Conservation (phyloP, 2,113 vertebrate species). For the Salvelinus namaycush region DNA sequence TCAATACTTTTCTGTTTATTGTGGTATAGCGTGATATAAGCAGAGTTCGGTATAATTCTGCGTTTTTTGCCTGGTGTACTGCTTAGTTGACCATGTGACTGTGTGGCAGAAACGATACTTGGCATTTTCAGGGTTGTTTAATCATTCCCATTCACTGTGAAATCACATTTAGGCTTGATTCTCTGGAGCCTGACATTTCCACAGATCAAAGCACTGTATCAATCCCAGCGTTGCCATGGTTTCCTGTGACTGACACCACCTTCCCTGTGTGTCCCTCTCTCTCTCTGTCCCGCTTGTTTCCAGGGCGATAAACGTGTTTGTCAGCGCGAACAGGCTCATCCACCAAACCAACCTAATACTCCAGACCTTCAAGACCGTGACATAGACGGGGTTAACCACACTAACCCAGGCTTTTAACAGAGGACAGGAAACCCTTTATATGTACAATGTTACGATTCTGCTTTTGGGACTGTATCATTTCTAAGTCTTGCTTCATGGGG, state of each 20-base stretch:
- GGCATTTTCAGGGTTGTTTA: too few relatives aligned
- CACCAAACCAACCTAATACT: constrained; percentile 99
- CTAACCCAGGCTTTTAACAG: constrained; percentile 61
- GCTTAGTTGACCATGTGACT: too few relatives aligned
- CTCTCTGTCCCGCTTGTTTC: constrained; percentile 30
- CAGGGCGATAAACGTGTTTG: constrained; percentile 98
- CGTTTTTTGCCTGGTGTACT: too few relatives aligned
- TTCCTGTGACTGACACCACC: background rate
- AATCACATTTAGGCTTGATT: background rate
- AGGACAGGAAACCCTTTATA: constrained; percentile 82
- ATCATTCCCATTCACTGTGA: background rate
- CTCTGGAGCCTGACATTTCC: too few relatives aligned
- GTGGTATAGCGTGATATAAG: too few relatives aligned
- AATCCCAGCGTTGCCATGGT: background rate
- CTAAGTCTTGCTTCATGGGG: constrained; percentile 75
- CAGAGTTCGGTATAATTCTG: too few relatives aligned
- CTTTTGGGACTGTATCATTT: constrained; percentile 86
- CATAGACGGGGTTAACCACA: constrained; percentile 66
- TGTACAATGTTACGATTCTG: constrained; percentile 73
- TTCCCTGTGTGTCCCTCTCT: background rate
- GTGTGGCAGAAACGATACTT: too few relatives aligned
- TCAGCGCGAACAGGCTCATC: constrained; percentile 99
- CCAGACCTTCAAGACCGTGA: constrained; percentile 99
- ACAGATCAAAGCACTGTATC: too few relatives aligned
- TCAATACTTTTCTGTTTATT: too few relatives aligned